Evolutionary conservation across 2,888 invertebrate genomes (phyloP).

Genomic region (Arenicola marina): DNA sequence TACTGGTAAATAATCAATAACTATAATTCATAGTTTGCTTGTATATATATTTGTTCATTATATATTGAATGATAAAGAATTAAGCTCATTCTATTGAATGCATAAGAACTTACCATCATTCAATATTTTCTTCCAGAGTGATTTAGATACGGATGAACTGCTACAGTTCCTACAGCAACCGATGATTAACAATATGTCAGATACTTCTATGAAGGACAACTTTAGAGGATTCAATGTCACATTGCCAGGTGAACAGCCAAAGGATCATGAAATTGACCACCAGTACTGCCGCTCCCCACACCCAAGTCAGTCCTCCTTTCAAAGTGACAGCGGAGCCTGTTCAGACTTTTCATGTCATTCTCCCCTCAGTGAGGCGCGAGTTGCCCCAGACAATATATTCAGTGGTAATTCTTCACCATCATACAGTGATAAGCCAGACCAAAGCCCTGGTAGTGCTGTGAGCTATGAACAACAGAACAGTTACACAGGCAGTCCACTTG

Average conservation of each 20-base stretch:
- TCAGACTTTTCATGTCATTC: not conserved
- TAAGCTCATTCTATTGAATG: no score
- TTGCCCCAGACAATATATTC: no score
- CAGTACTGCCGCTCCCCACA: slow-evolving; percentile 1
- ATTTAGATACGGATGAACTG: not conserved
- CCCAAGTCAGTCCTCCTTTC: no score
- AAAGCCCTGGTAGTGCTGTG: not conserved
- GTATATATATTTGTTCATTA: no score
- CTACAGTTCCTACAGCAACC: not conserved
- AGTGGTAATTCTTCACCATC: not conserved
- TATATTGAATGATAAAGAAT: no score
- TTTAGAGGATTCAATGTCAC: no score
- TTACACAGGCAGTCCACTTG: not conserved
- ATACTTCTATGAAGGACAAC: not conserved
- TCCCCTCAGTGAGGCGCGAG: not conserved
- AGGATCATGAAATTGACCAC: not conserved
- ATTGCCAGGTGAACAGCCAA: no score
- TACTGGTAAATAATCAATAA: no score
- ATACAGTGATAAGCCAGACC: not conserved
- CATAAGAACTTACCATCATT: no score
- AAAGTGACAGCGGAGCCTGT: not conserved
- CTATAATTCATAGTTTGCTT: no score
- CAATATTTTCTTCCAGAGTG: not conserved
- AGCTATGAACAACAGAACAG: not conserved
- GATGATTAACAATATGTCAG: not conserved